Percentiles rank a stretch among this genome's conserved stretches.
phyloP scores from a whole-genome alignment of 2,888 invertebrate species.

The Macroteleia sp. region DNA sequence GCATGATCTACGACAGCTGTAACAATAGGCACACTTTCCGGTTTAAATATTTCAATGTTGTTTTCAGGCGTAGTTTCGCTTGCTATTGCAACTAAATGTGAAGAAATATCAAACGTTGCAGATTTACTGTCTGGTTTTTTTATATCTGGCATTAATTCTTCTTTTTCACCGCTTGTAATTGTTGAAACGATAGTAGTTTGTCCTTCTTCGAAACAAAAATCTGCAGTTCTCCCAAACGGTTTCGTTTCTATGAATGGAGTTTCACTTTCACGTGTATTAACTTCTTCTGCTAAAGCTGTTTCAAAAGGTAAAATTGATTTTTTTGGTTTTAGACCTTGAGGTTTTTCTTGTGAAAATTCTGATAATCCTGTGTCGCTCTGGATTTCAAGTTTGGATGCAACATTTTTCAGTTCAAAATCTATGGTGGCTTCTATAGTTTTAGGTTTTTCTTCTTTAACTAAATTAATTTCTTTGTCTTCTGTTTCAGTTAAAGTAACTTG shows the following conservation, averaged over 20 bases:
- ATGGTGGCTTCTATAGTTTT: conserved; percentile 72
- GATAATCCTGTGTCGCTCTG: conserved; percentile 71
- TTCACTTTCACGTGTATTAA: conserved; percentile 77
- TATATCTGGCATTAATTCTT: conserved; percentile 68
- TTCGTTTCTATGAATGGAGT: conserved; percentile 83
- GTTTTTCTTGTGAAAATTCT: conserved; percentile 66
- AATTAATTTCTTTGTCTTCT: conserved; percentile 79
- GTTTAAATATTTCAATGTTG: conserved; percentile 75
- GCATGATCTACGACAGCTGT: conserved; percentile 86
- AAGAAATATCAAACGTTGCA: conserved; percentile 81
- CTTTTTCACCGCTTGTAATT: conserved; percentile 75
- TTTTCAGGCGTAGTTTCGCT: conserved; percentile 78
- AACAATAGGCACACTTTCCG: conserved; percentile 81
- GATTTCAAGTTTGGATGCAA: conserved; percentile 76
- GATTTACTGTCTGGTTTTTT: conserved; percentile 77
- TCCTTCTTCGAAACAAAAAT: conserved; percentile 80
- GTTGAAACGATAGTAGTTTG: conserved; percentile 76
- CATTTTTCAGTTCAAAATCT: conserved; percentile 73
- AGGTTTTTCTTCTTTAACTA: conserved; percentile 69
- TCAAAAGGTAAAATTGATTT: conserved; percentile 75
- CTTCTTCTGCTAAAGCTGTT: conserved; percentile 76
- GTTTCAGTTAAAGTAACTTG: conserved; percentile 85
- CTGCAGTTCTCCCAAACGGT: conserved; percentile 85
- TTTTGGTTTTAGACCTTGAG: conserved; percentile 70
- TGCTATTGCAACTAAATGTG: conserved; percentile 80